Base-by-base conservation (phyloP, 2,888 invertebrate genomes). In the Neria commutata region DNA sequence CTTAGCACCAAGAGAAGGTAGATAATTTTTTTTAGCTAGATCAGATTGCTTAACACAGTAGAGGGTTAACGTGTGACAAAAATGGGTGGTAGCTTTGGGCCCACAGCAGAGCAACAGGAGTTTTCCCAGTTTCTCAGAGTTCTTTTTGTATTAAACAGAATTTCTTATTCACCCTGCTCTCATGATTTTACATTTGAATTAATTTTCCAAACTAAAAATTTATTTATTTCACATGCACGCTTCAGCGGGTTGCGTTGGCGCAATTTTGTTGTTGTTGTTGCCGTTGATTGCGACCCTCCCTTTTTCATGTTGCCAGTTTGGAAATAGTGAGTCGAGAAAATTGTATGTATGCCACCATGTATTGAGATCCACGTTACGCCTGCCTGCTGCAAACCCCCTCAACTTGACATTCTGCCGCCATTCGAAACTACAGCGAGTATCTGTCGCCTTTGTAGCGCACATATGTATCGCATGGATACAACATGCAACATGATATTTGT, bases 331-430 rank as follows among this genome's bases (percentile, higher is more conserved):
- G n/a, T 14, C 37, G n/a, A 37, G 10, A 37, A 37, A 37, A 37
- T 10, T 14, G 14, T 33, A 47, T 37, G 37, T 23, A 25, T 51
- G 1, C 46, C 14, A 24, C 16, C 52, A 53, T 53, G 45, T 25
- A 53, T 21, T 17, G 53, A 45, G 45, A 19, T 21, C 45, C 24
- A 33, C 56, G 33, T 45, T 45, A 50, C 56, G 55, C 55, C 49
- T n/a, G n/a, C n/a, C n/a, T n/a, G n/a, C n/a, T n/a, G n/a, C 40
- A 49, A 40, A 55, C 48, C 55, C 55, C 55, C 55, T 55, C 26
- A 49, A 49, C 55, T 40, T 55, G 17, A 19, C 54, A 37, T 17
- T 24, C 21, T 1, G 48, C 54, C 47, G 14, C 24, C 2, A 24
- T 14, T 29, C 49, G 5, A 26, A 2, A 24, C 45, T 33, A 37